Base-by-base conservation (phyloP, 2,797 vertebrate species). In the Peromyscus nudipes region DNA sequence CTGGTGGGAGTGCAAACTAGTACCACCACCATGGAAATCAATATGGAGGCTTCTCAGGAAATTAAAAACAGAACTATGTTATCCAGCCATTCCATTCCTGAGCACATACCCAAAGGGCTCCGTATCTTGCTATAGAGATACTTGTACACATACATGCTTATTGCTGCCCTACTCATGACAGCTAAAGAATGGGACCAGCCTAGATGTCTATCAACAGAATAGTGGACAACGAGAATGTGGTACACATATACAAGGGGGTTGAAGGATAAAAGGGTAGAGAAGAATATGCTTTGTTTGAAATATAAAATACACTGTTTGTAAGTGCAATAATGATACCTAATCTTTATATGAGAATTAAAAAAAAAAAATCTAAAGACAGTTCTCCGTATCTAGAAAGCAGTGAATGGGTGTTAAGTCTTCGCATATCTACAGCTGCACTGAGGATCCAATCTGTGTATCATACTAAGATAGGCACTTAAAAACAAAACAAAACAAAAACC, bases 371-470 rank as follows among this genome's bases (percentile, higher is more conserved):
- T 29, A 86, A 79, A 57, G n/a, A 46, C 2, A 89, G 37, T n/a
- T 91, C 93, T 86, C 86, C 49, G 73, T 43, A 84, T 37, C 80
- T 0, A 82, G 43, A 13, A 89, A 91, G 37, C 0, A 91, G 19
- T 83, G 69, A 93, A 8, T 37, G 52, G 95, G 27, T 95, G 55
- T 79, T 86, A 84, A 46, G 13, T 81, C 67, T 73, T 8, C 81
- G 57, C 79, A 83, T 80, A 94, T 88, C 95, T 31, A 81, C 73
- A 93, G 46, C 76, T 34, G 55, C 40, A 85, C 3, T 57, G 34
- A 64, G 12, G 31, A 37, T 37, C 46, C 9, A 21, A 17, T 96
- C 43, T 92, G n/a, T 89, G 16, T 64, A 40, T 34, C 40, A 64
- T 7, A 86, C 37, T 76, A 92, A 87, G 23, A 6, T 83, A 86